These are phyloP conservation scores for Paracanthobrama guichenoti DNA, from an alignment of 2,113 vertebrate species.

Conservation along the genomic window DNA sequence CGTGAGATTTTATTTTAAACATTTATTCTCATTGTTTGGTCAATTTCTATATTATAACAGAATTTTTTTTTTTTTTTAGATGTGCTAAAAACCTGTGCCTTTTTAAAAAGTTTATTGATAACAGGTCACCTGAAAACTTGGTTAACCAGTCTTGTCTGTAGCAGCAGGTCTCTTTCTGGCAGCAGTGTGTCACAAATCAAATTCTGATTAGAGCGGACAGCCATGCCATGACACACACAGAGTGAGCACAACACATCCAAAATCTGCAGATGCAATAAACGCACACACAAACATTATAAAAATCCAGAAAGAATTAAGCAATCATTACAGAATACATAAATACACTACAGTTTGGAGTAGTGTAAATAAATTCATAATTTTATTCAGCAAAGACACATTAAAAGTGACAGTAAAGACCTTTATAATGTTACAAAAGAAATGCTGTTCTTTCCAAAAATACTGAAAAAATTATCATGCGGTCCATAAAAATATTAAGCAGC, in stretches of 20 bases:
- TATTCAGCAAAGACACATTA: not conserved
- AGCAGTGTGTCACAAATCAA: constrained; percentile 93
- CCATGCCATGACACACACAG: constrained; percentile 91
- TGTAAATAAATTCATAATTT: too few relatives aligned
- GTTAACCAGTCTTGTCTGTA: constrained; percentile 91
- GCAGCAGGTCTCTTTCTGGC: constrained; percentile 86
- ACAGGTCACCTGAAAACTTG: constrained; percentile 86
- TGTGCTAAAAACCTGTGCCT: not conserved
- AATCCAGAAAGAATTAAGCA: not conserved
- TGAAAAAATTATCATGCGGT: not conserved
- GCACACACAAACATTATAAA: not conserved
- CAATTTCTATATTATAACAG: not conserved
- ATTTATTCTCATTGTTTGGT: not conserved
- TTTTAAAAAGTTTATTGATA: not conserved
- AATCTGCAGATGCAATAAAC: constrained; percentile 74
- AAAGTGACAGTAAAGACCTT: not conserved
- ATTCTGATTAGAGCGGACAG: constrained; percentile 92
- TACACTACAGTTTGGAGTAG: too few relatives aligned
- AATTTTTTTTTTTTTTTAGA: not conserved
- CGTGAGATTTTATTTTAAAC: not conserved
- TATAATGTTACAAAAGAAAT: not conserved
- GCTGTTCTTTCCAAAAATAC: not conserved
- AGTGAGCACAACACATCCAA: constrained; percentile 92
- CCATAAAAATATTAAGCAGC: not conserved
- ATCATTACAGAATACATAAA: not conserved